Evolutionary conservation across 2,888 invertebrate genomes (phyloP).

Genomic region (Yponomeuta evonymella): DNA sequence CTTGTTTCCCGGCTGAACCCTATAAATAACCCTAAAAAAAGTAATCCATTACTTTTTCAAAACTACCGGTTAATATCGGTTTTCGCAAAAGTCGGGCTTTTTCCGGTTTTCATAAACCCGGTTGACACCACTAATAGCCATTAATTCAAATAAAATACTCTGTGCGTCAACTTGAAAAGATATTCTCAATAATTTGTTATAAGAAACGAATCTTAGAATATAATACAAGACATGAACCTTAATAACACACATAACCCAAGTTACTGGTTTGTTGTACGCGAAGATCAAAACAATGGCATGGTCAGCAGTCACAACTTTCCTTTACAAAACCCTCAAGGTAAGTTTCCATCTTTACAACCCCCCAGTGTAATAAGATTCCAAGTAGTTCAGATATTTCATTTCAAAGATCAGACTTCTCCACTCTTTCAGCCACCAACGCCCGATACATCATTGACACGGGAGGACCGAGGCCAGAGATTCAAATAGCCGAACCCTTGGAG

Average conservation of each 20-base stretch:
- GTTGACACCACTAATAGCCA: too few species aligned
- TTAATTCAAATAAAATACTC: too few species aligned
- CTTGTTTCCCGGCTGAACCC: too few species aligned
- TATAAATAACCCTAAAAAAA: too few species aligned
- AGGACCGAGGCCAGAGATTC: constrained; percentile 50
- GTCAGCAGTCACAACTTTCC: constrained; percentile 62
- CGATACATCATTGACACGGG: constrained; percentile 49
- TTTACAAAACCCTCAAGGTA: constrained; percentile 55
- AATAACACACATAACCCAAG: constrained; percentile 56
- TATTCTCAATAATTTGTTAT: background rate
- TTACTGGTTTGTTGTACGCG: constrained; percentile 66
- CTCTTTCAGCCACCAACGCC: constrained; percentile 51
- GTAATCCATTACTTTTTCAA: too few species aligned
- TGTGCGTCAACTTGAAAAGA: background rate
- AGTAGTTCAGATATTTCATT: background rate
- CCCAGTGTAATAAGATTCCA: background rate
- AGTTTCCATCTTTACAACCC: constrained; percentile 26
- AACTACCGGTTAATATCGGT: too few species aligned
- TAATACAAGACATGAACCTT: constrained; percentile 40
- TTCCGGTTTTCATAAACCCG: too few species aligned
- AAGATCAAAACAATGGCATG: constrained; percentile 65
- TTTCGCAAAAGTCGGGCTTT: too few species aligned
- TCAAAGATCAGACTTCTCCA: background rate
- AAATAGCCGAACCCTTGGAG: constrained; percentile 36
- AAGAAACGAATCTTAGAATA: background rate